Percentiles rank a stretch among this genome's conserved stretches.
These are phyloP conservation scores for Sitophilus oryzae DNA, from an alignment of 1,140 invertebrate genomes.

Conservation along the genomic window DNA sequence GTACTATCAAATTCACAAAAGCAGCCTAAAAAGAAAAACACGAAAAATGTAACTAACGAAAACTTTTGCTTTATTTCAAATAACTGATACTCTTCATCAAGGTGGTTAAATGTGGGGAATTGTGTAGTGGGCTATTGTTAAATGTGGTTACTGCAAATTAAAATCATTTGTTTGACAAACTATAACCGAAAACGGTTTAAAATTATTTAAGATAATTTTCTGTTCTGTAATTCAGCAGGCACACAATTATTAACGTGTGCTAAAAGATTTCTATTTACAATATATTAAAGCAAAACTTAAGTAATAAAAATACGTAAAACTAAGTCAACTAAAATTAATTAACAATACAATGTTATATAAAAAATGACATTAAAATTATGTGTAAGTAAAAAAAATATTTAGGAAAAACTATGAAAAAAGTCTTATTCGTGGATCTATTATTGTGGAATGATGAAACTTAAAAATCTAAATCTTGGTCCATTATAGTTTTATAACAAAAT, in stretches of 20 bases:
- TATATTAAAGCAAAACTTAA: conserved; percentile 42
- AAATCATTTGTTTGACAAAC: conserved; percentile 23
- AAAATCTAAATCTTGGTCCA: conserved; percentile 35
- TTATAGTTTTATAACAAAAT: conserved; percentile 34
- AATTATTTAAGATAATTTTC: conserved; percentile 15
- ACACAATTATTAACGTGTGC: conserved; percentile 40
- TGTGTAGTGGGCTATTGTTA: conserved; percentile 37
- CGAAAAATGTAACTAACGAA: not conserved
- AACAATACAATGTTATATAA: conserved; percentile 43
- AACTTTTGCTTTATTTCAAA: conserved; percentile 8
- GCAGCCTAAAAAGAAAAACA: not conserved
- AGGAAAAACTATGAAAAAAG: conserved; percentile 40
- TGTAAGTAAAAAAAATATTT: conserved; percentile 43
- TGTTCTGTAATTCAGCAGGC: conserved; percentile 31
- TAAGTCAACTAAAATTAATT: conserved; percentile 42
- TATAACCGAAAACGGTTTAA: conserved; percentile 21
- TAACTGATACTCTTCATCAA: conserved; percentile 36
- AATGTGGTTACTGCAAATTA: conserved; percentile 36
- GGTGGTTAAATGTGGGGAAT: conserved; percentile 42
- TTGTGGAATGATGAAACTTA: conserved; percentile 41
- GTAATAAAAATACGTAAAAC: conserved; percentile 32
- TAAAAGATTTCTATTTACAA: conserved; percentile 40
- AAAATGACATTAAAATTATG: conserved; percentile 40
- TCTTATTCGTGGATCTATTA: conserved; percentile 38
- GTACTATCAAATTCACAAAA: not conserved